phyloP scores from a whole-genome alignment of 2,888 invertebrate species.

The Bombyx huttoni region DNA sequence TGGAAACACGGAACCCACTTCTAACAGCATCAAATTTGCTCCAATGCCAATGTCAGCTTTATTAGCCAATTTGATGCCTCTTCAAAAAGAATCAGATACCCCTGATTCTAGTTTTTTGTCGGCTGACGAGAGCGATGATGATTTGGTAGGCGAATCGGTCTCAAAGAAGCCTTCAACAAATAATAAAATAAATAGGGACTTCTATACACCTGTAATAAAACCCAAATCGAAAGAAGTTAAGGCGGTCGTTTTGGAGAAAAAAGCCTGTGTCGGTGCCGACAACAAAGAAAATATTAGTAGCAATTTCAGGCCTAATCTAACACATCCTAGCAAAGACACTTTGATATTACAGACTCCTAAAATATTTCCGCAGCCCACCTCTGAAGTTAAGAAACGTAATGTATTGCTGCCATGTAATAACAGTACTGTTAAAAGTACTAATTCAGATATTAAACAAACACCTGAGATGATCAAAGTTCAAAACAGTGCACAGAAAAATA shows the following conservation, averaged over 20 bases:
- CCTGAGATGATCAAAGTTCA: conserved; percentile 31
- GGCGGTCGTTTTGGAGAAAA: conserved; percentile 40
- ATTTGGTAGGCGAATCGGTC: conserved; percentile 37
- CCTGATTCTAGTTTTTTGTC: conserved; percentile 40
- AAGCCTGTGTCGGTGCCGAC: conserved; percentile 19
- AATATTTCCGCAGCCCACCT: conserved; percentile 14
- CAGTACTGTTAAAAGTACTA: conserved; percentile 16
- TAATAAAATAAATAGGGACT: conserved; percentile 21
- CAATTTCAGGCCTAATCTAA: conserved; percentile 25
- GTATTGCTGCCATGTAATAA: conserved; percentile 29
- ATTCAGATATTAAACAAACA: conserved; percentile 29
- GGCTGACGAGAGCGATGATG: conserved; percentile 48
- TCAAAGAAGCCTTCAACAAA: conserved; percentile 24
- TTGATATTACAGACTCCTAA: conserved; percentile 19
- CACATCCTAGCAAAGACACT: conserved; percentile 30
- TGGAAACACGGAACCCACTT: conserved; percentile 45
- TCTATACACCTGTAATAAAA: conserved; percentile 34
- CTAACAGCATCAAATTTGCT: conserved; percentile 54
- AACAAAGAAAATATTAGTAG: conserved; percentile 42
- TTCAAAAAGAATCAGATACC: conserved; percentile 32
- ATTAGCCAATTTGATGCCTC: conserved; percentile 47
- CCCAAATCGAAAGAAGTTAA: conserved; percentile 25
- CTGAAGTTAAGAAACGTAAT: conserved; percentile 30
- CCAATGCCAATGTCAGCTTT: conserved; percentile 63
- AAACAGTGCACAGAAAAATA: conserved; percentile 30